These are phyloP conservation scores for Drosophila quadrilineata DNA, from an alignment of 1,140 invertebrate species.

Conservation along the genomic window DNA sequence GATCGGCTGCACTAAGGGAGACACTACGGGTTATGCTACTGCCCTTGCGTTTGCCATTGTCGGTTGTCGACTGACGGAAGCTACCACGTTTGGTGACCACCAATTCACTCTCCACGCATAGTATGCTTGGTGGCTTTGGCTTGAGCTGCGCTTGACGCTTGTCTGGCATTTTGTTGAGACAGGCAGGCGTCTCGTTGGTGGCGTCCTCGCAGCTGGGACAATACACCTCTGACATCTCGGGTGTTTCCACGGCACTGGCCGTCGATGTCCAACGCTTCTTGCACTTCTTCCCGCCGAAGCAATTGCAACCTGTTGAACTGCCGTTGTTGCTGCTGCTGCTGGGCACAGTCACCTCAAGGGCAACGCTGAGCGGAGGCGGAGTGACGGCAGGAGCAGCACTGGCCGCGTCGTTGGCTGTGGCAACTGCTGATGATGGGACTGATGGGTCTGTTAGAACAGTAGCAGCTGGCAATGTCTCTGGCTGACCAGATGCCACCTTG, in stretches of 20 bases:
- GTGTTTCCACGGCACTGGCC: constrained; percentile 52
- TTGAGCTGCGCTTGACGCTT: constrained; percentile 73
- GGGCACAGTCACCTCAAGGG: constrained; percentile 59
- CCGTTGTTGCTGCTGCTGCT: constrained; percentile 68
- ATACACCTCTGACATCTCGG: constrained; percentile 82
- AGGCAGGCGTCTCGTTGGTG: constrained; percentile 82
- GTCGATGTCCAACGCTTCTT: constrained; percentile 78
- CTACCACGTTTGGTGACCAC: constrained; percentile 65
- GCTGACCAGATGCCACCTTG: constrained; percentile 36
- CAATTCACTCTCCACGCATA: constrained; percentile 78
- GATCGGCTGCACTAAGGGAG: constrained; percentile 68
- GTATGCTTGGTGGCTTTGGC: constrained; percentile 62
- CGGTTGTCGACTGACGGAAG: constrained; percentile 51
- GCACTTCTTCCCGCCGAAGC: constrained; percentile 80
- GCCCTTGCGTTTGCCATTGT: constrained; percentile 34
- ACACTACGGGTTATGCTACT: constrained; percentile 60
- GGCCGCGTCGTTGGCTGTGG: constrained; percentile 1
- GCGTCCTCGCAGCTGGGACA: constrained; percentile 81
- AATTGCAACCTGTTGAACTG: constrained; percentile 80
- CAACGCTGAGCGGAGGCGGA: constrained; percentile 61
- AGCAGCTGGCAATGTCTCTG: constrained; percentile 12
- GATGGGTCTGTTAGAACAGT: too few relatives aligned
- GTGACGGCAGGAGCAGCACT: constrained; percentile 53
- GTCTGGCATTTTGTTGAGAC: constrained; percentile 82
- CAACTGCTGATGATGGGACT: not conserved